A percentile compares a stretch with the other conserved stretches of the same genome.
Evolutionary conservation across 2,113 vertebrate species (phyloP).

Genomic region (Coptodon bakossiorum): DNA sequence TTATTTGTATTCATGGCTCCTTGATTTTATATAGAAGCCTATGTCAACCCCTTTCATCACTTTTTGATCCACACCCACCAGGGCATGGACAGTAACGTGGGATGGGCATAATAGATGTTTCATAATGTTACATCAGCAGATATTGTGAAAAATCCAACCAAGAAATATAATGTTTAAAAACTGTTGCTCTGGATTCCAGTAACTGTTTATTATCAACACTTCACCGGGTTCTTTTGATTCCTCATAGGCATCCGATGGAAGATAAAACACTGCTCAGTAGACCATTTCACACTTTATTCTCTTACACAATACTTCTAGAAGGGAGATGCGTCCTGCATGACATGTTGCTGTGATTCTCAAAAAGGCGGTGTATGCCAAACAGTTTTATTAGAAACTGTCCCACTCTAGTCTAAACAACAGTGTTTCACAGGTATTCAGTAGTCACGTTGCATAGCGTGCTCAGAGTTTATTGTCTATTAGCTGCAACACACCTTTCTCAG

Average conservation of each 20-base stretch:
- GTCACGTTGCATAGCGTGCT: not conserved
- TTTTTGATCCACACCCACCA: not conserved
- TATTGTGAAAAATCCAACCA: not conserved
- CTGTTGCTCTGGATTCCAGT: not conserved
- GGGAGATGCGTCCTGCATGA: not conserved
- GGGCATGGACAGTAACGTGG: not conserved
- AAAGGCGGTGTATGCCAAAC: not conserved
- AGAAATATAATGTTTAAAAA: not conserved
- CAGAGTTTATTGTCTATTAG: not conserved
- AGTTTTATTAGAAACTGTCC: not conserved
- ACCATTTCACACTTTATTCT: not conserved
- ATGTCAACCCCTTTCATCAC: not conserved
- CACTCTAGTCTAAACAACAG: not conserved
- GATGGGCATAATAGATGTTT: not conserved
- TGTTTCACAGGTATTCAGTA: not conserved
- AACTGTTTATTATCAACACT: not conserved
- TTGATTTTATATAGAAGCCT: not conserved
- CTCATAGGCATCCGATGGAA: not conserved
- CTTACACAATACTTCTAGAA: not conserved
- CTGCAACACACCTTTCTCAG: not conserved
- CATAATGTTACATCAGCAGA: not conserved
- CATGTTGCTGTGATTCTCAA: not conserved
- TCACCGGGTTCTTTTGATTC: not conserved
- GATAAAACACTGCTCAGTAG: not conserved
- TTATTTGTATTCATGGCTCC: not conserved